These are phyloP conservation scores for Drosophila setifemur DNA, from an alignment of 1,140 invertebrate genomes.

Conservation along the genomic window DNA sequence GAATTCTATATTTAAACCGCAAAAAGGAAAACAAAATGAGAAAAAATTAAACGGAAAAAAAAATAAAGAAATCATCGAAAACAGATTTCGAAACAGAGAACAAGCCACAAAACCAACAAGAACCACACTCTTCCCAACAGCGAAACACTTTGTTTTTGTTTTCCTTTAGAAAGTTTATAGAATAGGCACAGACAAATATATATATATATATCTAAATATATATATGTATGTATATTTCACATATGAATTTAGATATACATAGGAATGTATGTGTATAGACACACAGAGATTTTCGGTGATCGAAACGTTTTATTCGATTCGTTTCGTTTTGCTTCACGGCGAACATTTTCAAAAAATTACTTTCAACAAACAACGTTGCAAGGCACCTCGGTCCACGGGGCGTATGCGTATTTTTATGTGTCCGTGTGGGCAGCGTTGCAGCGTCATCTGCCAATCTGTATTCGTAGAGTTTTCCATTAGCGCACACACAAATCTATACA, in stretches of 20 bases:
- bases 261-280: conserved; percentile 30
- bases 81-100: conserved; percentile 40
- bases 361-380: conserved; percentile 49
- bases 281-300: conserved; percentile 40
- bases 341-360: conserved; percentile 30
- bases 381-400: conserved; percentile 22
- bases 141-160: conserved; percentile 47
- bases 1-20: conserved; percentile 54
- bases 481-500: too few species aligned
- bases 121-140: conserved; percentile 17
- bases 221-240: conserved; percentile 7
- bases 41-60: conserved; percentile 20
- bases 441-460: conserved; percentile 46
- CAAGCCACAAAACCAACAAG: not conserved
- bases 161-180: conserved; percentile 31
- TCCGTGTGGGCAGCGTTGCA: conserved; percentile 34
- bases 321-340: conserved; percentile 8
- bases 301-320: conserved; percentile 36
- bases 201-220: not conserved
- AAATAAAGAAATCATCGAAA: conserved; percentile 31
- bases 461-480: conserved; percentile 10
- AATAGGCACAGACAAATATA: conserved; percentile 17
- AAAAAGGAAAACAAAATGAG: conserved; percentile 40
- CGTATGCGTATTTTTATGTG: conserved; percentile 4
- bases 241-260: too few species aligned